Percentiles rank a stretch among this genome's conserved stretches.
These are phyloP conservation scores for Microtus pennsylvanicus DNA, from an alignment of 2,113 vertebrate genomes.

Conservation along the genomic window DNA sequence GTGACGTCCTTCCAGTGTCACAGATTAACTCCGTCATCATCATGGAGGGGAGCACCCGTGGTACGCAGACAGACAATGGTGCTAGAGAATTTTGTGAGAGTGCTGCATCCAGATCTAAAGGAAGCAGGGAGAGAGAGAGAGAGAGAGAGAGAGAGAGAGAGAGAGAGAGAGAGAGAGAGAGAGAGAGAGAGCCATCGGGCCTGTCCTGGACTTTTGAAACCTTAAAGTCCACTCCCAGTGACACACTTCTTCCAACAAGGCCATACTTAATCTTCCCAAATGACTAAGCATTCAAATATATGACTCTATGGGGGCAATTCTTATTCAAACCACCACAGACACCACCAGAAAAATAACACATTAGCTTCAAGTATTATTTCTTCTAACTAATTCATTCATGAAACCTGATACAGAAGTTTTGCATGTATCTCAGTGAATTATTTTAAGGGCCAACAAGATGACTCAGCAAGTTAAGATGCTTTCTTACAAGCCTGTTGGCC, in stretches of 20 bases:
- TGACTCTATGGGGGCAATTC: not conserved
- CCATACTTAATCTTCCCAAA: not conserved
- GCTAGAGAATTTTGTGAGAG: not conserved
- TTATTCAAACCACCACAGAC: not conserved
- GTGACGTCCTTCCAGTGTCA: not conserved
- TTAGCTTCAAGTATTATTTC: not conserved
- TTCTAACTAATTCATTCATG: not conserved
- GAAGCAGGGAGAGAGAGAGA: too few species aligned
- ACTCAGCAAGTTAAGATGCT: not conserved
- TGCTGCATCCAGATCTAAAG: not conserved
- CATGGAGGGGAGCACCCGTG: too few species aligned
- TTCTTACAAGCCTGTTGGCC: not conserved
- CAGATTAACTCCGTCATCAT: not conserved
- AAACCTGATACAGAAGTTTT: not conserved
- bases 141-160: too few species aligned
- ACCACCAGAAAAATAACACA: not conserved
- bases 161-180: too few species aligned
- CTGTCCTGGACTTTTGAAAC: not conserved
- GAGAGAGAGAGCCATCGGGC: not conserved
- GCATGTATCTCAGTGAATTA: not conserved
- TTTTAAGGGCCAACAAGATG: not conserved
- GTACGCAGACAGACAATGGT: too few species aligned
- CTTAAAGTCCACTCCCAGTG: not conserved
- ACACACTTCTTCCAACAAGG: not conserved
- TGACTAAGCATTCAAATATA: not conserved